Base-by-base conservation (phyloP, 2,113 vertebrate species). In the Chloropsis hardwickii region DNA sequence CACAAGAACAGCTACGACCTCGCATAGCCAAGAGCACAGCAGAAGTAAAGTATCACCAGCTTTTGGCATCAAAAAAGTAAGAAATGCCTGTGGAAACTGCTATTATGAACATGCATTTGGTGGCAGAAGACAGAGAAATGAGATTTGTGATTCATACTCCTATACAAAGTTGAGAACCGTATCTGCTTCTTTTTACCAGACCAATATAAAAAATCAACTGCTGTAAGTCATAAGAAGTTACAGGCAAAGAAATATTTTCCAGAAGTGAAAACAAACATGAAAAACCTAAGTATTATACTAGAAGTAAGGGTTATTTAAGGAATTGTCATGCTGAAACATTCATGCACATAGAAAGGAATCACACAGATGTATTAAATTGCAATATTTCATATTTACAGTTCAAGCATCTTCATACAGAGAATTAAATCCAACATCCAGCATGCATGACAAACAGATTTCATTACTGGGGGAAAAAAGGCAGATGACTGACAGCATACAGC, bases 201-300 rank as follows among this genome's bases (percentile, higher is more conserved):
- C 25, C 96, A 93, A 97, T 97, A 97, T 45, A 97, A 98, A 97
- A 98, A 98, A 88, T 98, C 98, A 98, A 97, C 97, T 97, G 97
- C 97, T 95, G 74, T 87, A 67, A 97, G 97, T 95, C 96, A 96
- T 62, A 97, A 80, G 81, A 81, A 33, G 51, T 92, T 88, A 98
- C 96, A 98, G 98, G 96, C 95, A 93, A 97, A 98, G 90, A 98
- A 92, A 96, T 98, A 96, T 72, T 88, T 88, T 94, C 89, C 76
- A 96, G n/a, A 96, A 92, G 86, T 81, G 90, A 95, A 91, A 95
- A 69, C 64, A 93, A 96, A 92, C 64, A 66, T 20, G 58, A 92
- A 74, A 90, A 95, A 91, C 71, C 81, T 66, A 96, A 93, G 56
- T 57, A 82, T 40, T 40, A 19, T 79, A 37, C 74, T 57, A 31